A percentile compares a stretch with the other conserved stretches of the same genome.
phyloP scores from a whole-genome alignment of 2,888 invertebrate genomes.

The Malachius bipustulatus region DNA sequence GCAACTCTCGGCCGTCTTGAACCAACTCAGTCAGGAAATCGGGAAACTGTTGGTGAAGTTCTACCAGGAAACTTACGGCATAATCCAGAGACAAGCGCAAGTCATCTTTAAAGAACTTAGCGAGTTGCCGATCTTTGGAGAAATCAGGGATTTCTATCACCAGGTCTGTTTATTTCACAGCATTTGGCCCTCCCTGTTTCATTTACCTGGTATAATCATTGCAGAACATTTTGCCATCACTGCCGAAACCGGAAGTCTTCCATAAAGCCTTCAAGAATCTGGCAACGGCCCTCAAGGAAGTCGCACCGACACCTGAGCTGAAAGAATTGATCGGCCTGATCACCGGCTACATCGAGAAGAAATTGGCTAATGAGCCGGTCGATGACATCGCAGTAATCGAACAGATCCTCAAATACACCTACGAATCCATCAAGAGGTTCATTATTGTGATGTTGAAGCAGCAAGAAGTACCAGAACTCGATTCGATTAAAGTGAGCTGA shows the following conservation, averaged over 20 bases:
- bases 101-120: constrained; percentile 41
- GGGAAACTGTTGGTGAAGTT: constrained; percentile 34
- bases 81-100: constrained; percentile 36
- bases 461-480: too few species aligned
- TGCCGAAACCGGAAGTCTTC: constrained; percentile 45
- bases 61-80: constrained; percentile 34
- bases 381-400: constrained; percentile 53
- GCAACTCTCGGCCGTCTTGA: constrained; percentile 43
- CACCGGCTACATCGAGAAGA: constrained; percentile 51
- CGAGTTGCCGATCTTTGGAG: constrained; percentile 42
- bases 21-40: constrained; percentile 40
- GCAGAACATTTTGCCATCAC: constrained; percentile 22
- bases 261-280: constrained; percentile 44
- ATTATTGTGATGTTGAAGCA: too few species aligned
- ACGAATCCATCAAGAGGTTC: constrained; percentile 27
- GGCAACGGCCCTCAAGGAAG: constrained; percentile 42
- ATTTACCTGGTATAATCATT: constrained; percentile 11
- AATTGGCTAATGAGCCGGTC: constrained; percentile 45
- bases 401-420: constrained; percentile 43
- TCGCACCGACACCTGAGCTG: constrained; percentile 53
- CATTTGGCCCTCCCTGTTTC: too few species aligned
- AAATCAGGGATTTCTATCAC: constrained; percentile 38
- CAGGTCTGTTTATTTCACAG: too few species aligned
- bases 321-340: constrained; percentile 47
- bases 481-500: too few species aligned